A percentile compares a stretch with the other conserved stretches of the same genome.
phyloP scores from a whole-genome alignment of 2,113 vertebrate genomes.

The Tupaia tana region DNA sequence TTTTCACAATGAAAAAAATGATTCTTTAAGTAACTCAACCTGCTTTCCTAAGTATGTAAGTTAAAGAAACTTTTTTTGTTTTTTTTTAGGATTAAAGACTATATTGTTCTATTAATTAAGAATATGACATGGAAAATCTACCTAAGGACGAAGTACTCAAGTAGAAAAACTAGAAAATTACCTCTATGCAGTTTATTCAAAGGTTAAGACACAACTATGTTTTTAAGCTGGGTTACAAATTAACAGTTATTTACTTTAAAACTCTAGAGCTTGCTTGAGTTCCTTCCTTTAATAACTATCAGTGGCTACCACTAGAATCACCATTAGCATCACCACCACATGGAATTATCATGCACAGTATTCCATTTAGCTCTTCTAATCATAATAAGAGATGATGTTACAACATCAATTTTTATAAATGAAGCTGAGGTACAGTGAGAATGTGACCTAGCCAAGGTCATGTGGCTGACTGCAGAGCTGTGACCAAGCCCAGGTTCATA shows the following conservation, averaged over 20 bases:
- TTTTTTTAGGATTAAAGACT: background rate
- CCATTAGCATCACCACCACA: background rate
- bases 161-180: conserved; percentile 3
- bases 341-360: background rate
- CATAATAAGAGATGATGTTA: background rate
- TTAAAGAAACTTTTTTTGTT: background rate
- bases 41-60: background rate
- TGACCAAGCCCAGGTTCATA: background rate
- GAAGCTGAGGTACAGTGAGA: background rate
- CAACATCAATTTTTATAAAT: background rate
- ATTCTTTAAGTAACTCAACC: conserved; percentile 34
- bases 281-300: background rate
- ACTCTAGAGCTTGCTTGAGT: background rate
- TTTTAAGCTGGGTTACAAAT: background rate
- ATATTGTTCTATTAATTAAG: background rate
- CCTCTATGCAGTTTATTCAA: background rate
- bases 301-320: background rate
- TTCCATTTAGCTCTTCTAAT: background rate
- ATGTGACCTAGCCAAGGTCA: background rate
- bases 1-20: conserved; percentile 40
- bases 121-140: background rate
- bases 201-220: background rate
- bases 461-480: background rate
- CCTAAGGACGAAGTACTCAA: background rate
- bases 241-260: background rate